Percentiles rank a stretch among this genome's conserved stretches.
Conservation (phyloP, 2,113 vertebrate genomes). For the Physeter macrocephalus region DNA sequence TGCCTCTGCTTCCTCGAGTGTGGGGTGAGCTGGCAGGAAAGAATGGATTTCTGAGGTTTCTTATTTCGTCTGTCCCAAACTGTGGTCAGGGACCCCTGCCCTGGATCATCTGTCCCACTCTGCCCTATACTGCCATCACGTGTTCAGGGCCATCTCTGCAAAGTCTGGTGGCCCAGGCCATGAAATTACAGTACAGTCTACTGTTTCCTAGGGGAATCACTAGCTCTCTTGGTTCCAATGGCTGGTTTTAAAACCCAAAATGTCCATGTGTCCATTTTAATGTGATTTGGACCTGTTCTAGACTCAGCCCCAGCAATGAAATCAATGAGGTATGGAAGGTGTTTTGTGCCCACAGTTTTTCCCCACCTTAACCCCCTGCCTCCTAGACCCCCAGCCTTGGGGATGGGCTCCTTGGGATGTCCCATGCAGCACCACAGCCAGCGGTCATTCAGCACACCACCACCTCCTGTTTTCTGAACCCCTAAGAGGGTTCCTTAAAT, state of each 20-base stretch:
- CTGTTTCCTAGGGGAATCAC: neutral
- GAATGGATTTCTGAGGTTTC: conserved; percentile 33
- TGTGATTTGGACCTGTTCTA: neutral
- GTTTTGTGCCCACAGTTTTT: neutral
- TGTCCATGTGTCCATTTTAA: neutral
- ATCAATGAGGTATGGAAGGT: neutral
- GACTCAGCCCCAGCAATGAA: neutral
- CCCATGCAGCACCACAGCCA: neutral
- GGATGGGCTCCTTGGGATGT: neutral
- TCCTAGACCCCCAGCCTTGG: neutral
- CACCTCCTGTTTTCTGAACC: neutral
- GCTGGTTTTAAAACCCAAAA: neutral
- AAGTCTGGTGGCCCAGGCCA: neutral
- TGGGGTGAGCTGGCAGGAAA: neutral
- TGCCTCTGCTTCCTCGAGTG: conserved; percentile 13
- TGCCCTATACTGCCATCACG: neutral
- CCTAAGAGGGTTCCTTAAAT: neutral
- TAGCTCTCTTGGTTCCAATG: neutral
- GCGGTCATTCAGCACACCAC: neutral
- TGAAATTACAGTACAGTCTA: neutral
- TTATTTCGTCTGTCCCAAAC: conserved; percentile 12
- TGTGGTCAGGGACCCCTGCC: neutral
- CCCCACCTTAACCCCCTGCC: neutral
- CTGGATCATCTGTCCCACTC: neutral
- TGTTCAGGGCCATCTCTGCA: neutral